Conservation (phyloP, 2,113 vertebrate genomes). For the Litocranius walleri region DNA sequence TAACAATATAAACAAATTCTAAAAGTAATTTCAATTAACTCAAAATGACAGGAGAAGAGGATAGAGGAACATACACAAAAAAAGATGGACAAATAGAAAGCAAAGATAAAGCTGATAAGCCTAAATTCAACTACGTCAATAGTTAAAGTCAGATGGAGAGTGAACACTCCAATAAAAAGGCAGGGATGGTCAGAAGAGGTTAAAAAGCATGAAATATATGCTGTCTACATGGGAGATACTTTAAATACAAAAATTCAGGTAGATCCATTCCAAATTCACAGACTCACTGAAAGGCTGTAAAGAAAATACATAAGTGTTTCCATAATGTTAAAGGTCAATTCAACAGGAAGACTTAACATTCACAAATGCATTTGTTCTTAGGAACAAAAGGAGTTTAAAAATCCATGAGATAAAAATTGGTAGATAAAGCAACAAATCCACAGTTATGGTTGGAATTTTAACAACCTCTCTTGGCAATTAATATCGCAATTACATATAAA, state of each 20-base stretch:
- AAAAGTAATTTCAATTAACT: conserved; percentile 25
- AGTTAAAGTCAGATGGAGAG: neutral
- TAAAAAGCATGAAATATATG: neutral
- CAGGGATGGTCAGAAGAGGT: neutral
- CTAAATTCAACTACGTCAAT: neutral
- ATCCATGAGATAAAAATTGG: neutral
- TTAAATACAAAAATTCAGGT: neutral
- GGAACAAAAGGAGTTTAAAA: neutral
- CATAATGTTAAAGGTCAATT: neutral
- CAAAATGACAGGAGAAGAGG: neutral
- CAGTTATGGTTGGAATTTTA: neutral
- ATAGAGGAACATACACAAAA: neutral
- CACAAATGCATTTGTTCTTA: neutral
- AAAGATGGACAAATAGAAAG: neutral
- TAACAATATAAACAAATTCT: neutral
- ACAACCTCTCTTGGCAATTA: neutral
- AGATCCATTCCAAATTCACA: neutral
- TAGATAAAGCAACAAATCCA: neutral
- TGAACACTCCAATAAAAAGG: neutral
- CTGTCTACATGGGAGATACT: neutral
- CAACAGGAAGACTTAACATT: neutral
- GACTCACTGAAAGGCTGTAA: neutral
- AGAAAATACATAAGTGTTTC: neutral
- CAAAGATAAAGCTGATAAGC: neutral
- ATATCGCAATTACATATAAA: neutral